Percentiles rank a stretch among this genome's conserved stretches.
Conservation (phyloP, 2,113 vertebrate genomes). For the Merops nubicus region DNA sequence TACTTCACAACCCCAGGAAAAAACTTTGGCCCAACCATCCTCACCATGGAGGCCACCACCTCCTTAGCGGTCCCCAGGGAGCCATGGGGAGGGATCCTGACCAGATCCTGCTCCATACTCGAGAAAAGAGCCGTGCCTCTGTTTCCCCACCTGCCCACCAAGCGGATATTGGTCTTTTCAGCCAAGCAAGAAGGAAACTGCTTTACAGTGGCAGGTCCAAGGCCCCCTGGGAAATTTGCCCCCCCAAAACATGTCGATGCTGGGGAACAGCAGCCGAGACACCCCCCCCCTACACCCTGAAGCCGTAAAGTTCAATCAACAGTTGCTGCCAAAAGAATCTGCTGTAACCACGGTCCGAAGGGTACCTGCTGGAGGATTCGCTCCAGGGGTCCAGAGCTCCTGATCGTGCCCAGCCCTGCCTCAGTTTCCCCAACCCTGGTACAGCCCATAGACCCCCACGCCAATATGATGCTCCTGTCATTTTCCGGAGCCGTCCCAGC, state of each 20-base stretch:
- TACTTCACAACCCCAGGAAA: not conserved
- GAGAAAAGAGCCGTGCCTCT: not conserved
- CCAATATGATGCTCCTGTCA: accelerated
- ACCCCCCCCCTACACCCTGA: not conserved
- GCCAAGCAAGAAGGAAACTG: not conserved
- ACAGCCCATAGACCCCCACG: not conserved
- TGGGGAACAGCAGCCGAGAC: not conserved
- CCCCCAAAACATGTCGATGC: not conserved
- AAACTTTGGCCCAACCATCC: not conserved
- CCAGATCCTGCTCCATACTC: not conserved
- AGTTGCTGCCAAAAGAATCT: not conserved
- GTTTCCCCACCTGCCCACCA: not conserved
- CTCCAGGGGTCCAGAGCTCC: not conserved
- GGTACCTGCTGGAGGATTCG: too few relatives aligned
- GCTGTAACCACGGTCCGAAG: not conserved
- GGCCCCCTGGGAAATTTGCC: not conserved
- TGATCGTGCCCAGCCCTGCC: not conserved
- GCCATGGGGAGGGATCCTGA: not conserved
- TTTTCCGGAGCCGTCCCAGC: not conserved
- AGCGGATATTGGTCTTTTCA: not conserved
- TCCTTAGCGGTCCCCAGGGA: accelerated
- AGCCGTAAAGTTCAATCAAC: not conserved
- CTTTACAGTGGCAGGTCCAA: accelerated
- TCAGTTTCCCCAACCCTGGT: not conserved
- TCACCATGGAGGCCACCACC: not conserved